Evolutionary conservation across 2,888 invertebrate genomes (phyloP).

Genomic region (Ectemnius lituratus): DNA sequence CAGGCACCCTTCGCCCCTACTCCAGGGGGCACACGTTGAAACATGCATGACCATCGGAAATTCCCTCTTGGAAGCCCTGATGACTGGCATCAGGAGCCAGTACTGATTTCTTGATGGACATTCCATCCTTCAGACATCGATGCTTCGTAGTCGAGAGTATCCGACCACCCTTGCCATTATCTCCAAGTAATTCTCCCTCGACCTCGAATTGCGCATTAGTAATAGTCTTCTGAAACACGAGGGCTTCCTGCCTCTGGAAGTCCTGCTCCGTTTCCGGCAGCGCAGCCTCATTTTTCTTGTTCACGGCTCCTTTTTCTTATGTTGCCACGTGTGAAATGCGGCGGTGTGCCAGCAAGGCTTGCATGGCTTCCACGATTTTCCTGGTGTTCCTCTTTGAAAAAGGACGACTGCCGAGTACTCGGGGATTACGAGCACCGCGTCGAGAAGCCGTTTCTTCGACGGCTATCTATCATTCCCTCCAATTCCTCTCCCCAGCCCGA

Average conservation of each 20-base stretch:
- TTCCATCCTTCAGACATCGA: too few relatives aligned
- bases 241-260: neutral
- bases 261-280: neutral
- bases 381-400: slow-evolving; percentile 22
- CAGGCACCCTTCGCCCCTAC: too few relatives aligned
- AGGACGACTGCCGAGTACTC: slow-evolving; percentile 17
- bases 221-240: neutral
- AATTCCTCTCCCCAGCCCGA: neutral
- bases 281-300: slow-evolving; percentile 15
- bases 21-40: too few relatives aligned
- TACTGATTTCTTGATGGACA: too few relatives aligned
- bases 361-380: neutral
- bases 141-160: too few relatives aligned
- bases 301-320: slow-evolving; percentile 32
- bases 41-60: too few relatives aligned
- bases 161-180: too few relatives aligned
- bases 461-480: slow-evolving; percentile 37
- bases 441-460: slow-evolving; percentile 38
- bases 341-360: neutral
- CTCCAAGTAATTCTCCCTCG: neutral
- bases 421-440: slow-evolving; percentile 20
- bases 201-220: slow-evolving; percentile 2
- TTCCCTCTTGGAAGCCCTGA: too few relatives aligned
- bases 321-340: slow-evolving; percentile 1
- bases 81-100: too few relatives aligned